These are phyloP conservation scores for Seira sanloemensis DNA, from an alignment of 2,888 invertebrate genomes.

Conservation along the genomic window DNA sequence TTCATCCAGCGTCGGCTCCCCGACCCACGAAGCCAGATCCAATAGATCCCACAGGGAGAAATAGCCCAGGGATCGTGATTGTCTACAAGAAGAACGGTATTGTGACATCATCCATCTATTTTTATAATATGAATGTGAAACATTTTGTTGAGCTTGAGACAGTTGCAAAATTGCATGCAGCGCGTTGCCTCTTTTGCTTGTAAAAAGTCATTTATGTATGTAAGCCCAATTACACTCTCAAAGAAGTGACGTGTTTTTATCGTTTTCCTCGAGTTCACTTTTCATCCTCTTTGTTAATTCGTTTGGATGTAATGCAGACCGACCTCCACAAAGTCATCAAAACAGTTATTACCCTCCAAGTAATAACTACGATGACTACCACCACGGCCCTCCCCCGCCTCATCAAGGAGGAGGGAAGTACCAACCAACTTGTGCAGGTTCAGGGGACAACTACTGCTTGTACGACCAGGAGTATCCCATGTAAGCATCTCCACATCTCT, in stretches of 20 bases:
- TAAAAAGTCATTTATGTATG: too few species aligned
- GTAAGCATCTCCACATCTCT: constrained; percentile 62
- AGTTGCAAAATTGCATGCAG: too few species aligned
- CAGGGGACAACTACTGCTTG: constrained; percentile 72
- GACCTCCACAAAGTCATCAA: constrained; percentile 59
- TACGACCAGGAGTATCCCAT: constrained; percentile 74
- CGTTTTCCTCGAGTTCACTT: too few species aligned
- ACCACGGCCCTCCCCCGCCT: constrained; percentile 54
- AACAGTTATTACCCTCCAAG: constrained; percentile 62
- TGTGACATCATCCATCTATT: too few species aligned
- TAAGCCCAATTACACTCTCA: too few species aligned
- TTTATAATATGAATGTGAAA: too few species aligned
- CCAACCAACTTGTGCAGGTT: constrained; percentile 71
- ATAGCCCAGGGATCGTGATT: constrained; percentile 73
- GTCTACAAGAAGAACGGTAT: constrained; percentile 72
- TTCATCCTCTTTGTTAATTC: too few species aligned
- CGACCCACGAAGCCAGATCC: constrained; percentile 70
- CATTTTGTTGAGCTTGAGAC: too few species aligned
- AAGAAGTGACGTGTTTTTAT: too few species aligned
- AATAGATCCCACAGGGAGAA: constrained; percentile 72
- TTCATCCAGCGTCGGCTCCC: constrained; percentile 67
- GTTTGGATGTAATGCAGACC: too few species aligned
- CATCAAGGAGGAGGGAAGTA: constrained; percentile 63
- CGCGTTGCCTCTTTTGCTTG: too few species aligned
- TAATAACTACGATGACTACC: constrained; percentile 65